These are phyloP conservation scores for Styela plicata DNA, from an alignment of 23 tunicate species.

Conservation along the genomic window DNA sequence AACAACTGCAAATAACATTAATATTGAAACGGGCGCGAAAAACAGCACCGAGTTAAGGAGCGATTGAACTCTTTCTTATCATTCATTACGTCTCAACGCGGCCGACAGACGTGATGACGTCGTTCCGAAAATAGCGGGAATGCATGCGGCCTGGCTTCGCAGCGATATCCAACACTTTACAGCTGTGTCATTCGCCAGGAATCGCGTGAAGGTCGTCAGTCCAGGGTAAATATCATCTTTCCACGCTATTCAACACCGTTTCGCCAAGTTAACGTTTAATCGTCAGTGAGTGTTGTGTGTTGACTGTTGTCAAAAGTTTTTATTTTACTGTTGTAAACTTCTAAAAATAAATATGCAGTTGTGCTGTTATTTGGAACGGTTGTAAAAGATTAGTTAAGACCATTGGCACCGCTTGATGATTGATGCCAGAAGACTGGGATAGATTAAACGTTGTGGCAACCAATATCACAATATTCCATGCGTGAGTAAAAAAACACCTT, in stretches of 20 bases:
- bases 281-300: too few species aligned
- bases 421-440: too few species aligned
- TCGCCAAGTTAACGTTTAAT: too few species aligned
- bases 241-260: background rate
- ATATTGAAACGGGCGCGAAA: background rate
- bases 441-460: too few species aligned
- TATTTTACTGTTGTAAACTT: too few species aligned
- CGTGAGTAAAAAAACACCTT: too few species aligned
- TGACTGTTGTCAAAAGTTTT: too few species aligned
- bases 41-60: background rate
- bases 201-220: background rate
- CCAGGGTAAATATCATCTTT: background rate
- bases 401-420: too few species aligned
- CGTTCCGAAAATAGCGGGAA: background rate
- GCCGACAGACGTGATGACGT: background rate
- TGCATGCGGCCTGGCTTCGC: background rate
- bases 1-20: background rate
- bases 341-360: too few species aligned
- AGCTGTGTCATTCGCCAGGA: background rate
- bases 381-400: too few species aligned
- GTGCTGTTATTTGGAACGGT: too few species aligned
- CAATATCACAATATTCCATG: too few species aligned
- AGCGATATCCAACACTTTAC: background rate
- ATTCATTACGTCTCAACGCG: background rate
- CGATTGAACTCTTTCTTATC: background rate